Percentiles rank a stretch among this genome's conserved stretches.
These are phyloP conservation scores for Rafetus swinhoei DNA, from an alignment of 2,113 vertebrate genomes.

Conservation along the genomic window DNA sequence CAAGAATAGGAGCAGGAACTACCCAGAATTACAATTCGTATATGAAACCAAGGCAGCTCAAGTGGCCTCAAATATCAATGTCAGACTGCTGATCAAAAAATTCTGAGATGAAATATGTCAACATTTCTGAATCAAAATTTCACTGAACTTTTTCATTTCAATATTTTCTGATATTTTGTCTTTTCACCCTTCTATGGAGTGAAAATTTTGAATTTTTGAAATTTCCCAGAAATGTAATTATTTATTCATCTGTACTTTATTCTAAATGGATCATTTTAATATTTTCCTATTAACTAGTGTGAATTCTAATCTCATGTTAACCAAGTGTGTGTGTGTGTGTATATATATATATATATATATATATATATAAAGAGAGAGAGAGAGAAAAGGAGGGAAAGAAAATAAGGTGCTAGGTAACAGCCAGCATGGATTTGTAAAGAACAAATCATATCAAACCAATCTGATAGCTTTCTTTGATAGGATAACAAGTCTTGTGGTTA, in stretches of 20 bases:
- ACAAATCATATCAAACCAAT: too few species aligned
- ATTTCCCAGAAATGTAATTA: not conserved
- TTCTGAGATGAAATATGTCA: not conserved
- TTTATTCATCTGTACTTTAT: not conserved
- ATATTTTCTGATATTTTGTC: not conserved
- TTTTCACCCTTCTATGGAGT: not conserved
- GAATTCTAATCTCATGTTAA: not conserved
- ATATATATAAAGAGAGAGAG: too few species aligned
- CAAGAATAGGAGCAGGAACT: accelerated
- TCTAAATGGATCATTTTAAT: not conserved
- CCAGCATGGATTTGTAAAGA: too few species aligned
- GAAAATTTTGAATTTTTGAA: not conserved
- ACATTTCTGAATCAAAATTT: not conserved
- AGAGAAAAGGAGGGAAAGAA: too few species aligned
- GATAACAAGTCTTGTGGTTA: too few species aligned
- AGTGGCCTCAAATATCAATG: not conserved
- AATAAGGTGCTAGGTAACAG: too few species aligned
- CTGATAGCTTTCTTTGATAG: too few species aligned
- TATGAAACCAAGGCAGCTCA: not conserved
- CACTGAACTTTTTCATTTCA: not conserved
- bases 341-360: too few species aligned
- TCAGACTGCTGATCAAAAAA: not conserved
- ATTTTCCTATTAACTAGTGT: not conserved
- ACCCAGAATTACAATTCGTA: not conserved
- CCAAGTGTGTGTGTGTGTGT: not conserved